phyloP scores from a whole-genome alignment of 2,888 invertebrate species.

The Cheilosia variabilis region DNA sequence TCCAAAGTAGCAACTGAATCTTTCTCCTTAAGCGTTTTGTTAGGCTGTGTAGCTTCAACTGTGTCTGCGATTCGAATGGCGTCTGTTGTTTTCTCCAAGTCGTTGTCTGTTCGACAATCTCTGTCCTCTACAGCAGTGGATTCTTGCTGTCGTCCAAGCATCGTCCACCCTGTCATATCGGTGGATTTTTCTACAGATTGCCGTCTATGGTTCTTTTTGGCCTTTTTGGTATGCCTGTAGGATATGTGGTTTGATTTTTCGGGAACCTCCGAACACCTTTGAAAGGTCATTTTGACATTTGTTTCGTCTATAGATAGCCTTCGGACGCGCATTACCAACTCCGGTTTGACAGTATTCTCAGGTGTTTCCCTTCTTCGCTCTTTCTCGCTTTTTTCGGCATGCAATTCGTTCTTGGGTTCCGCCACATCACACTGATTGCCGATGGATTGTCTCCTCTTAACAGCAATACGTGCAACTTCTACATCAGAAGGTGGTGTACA shows the following conservation, averaged over 20 bases:
- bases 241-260: conserved; percentile 3
- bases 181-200: neutral
- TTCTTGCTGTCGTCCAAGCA: neutral
- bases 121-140: neutral
- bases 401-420: neutral
- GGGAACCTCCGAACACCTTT: conserved; percentile 1
- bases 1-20: too few relatives aligned
- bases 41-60: neutral
- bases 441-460: neutral
- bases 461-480: neutral
- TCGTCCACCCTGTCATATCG: neutral
- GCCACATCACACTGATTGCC: neutral
- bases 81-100: neutral
- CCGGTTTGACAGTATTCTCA: neutral
- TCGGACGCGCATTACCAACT: conserved; percentile 24
- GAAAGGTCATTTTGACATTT: neutral
- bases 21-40: too few relatives aligned
- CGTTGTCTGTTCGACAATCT: neutral
- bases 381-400: neutral
- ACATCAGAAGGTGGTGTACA: neutral
- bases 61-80: neutral
- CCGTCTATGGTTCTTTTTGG: neutral
- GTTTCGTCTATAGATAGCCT: conserved; percentile 36
- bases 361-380: neutral
- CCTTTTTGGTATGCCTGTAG: conserved; percentile 14